Percentiles rank a stretch among this genome's conserved stretches.
phyloP scores from a whole-genome alignment of 1,140 invertebrate species.

The Spodoptera litura region DNA sequence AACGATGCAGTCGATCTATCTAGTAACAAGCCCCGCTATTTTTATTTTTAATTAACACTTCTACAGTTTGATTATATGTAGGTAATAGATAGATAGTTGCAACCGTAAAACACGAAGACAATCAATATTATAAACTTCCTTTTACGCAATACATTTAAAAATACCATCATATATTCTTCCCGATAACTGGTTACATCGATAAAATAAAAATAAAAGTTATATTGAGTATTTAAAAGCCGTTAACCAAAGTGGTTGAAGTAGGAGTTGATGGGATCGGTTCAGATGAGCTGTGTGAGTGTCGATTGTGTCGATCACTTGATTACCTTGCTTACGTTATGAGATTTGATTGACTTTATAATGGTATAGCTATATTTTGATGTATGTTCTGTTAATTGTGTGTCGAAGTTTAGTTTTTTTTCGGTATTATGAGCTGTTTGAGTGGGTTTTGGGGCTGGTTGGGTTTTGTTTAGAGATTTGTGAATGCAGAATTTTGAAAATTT shows the following conservation, averaged over 20 bases:
- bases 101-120: too few relatives aligned
- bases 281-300: not conserved
- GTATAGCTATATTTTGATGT: not conserved
- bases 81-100: too few relatives aligned
- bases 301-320: not conserved
- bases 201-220: not conserved
- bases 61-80: too few relatives aligned
- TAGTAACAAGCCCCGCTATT: too few relatives aligned
- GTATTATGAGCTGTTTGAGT: too few relatives aligned
- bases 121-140: too few relatives aligned
- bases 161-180: not conserved
- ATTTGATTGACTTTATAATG: conserved; percentile 11
- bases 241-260: conserved; percentile 4
- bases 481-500: too few relatives aligned
- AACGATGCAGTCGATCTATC: too few relatives aligned
- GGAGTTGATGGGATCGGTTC: conserved; percentile 1
- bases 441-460: too few relatives aligned
- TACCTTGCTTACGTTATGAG: not conserved
- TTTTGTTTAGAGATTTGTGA: too few relatives aligned
- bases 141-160: too few relatives aligned
- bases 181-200: not conserved
- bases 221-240: not conserved
- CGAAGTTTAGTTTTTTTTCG: not conserved
- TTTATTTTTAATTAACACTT: too few relatives aligned
- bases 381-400: not conserved